Percentiles rank a stretch among this genome's conserved stretches.
phyloP scores from a whole-genome alignment of 1,140 invertebrate genomes.

The Drosophila bipectinata region DNA sequence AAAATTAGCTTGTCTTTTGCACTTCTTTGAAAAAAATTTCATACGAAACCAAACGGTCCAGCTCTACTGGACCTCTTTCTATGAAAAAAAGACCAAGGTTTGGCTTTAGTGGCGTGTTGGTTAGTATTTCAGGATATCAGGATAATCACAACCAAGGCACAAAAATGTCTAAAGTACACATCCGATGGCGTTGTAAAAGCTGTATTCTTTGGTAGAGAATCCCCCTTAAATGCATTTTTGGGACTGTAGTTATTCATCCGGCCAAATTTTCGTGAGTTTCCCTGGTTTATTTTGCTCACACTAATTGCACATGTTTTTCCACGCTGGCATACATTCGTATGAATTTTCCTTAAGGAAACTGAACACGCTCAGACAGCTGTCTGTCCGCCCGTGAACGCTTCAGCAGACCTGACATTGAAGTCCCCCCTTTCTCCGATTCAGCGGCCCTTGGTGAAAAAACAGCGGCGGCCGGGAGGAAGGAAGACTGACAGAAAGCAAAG shows the following conservation, averaged over 20 bases:
- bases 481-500: slow-evolving; percentile 40
- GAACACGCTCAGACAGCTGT: slow-evolving; percentile 28
- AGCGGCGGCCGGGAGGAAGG: slow-evolving; percentile 2
- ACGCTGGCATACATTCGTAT: neutral
- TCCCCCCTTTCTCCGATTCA: slow-evolving; percentile 15
- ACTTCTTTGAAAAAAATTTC: too few relatives aligned
- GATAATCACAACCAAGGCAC: too few relatives aligned
- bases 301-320: slow-evolving; percentile 43
- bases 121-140: too few relatives aligned
- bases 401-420: slow-evolving; percentile 50
- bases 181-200: neutral
- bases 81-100: too few relatives aligned
- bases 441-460: slow-evolving; percentile 14
- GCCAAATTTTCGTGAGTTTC: slow-evolving; percentile 11
- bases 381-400: slow-evolving; percentile 34
- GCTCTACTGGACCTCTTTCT: too few relatives aligned
- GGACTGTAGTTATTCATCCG: slow-evolving; percentile 5
- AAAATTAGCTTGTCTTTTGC: too few relatives aligned
- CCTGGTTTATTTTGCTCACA: slow-evolving; percentile 1
- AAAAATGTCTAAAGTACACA: neutral
- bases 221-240: slow-evolving; percentile 45
- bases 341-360: slow-evolving; percentile 27
- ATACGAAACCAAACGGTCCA: too few relatives aligned
- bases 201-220: neutral
- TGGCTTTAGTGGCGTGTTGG: too few relatives aligned